phyloP scores from a whole-genome alignment of 1,140 invertebrate genomes.

The Achatina immaculata region DNA sequence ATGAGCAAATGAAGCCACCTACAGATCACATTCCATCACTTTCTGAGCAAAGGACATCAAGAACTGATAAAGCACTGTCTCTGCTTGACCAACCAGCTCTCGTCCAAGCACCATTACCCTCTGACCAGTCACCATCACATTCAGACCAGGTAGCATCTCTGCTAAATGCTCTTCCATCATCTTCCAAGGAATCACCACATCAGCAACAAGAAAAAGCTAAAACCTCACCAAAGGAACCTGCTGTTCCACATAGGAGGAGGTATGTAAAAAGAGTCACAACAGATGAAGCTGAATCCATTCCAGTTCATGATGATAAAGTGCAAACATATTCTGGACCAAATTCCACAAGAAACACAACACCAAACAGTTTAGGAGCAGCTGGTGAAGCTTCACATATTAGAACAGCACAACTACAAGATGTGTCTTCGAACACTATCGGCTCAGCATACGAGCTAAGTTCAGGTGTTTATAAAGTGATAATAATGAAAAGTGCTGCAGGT shows the following conservation, averaged over 20 bases:
- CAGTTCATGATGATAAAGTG: no score
- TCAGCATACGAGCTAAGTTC: not conserved
- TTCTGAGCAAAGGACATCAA: not conserved
- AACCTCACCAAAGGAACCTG: not conserved
- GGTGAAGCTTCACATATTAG: not conserved
- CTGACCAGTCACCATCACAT: no score
- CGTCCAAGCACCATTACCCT: no score
- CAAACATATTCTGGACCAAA: no score
- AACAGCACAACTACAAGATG: no score
- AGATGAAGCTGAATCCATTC: no score
- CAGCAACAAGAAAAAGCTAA: not conserved
- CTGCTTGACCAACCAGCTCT: no score
- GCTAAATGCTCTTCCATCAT: not conserved
- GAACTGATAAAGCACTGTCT: not conserved
- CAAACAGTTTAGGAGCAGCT: not conserved
- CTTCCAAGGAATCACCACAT: not conserved
- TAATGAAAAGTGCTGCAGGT: conserved; percentile 86
- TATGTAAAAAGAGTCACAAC: no score
- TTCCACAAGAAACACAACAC: no score
- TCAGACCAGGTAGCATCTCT: not conserved
- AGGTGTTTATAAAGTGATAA: conserved; percentile 49
- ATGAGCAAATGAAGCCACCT: no score
- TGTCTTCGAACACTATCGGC: not conserved
- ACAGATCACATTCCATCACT: not conserved
- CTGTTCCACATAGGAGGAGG: no score